Percentiles rank a stretch among this genome's conserved stretches.
These are phyloP conservation scores for Archaeoteleia sp. DNA, from an alignment of 2,888 invertebrate genomes.

Conservation along the genomic window DNA sequence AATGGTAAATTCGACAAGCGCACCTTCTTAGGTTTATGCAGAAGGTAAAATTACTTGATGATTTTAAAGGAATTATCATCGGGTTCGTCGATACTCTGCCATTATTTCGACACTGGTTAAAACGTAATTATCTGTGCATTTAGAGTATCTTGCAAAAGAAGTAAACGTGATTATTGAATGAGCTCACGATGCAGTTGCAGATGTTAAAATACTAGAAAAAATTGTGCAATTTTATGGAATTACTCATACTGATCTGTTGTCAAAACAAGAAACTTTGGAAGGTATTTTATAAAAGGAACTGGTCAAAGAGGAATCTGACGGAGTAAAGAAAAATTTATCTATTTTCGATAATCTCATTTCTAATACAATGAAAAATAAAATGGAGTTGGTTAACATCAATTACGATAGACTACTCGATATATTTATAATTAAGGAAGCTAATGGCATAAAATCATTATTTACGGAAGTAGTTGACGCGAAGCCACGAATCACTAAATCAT, in stretches of 20 bases:
- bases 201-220: not conserved
- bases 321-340: not conserved
- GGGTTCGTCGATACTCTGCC: not conserved
- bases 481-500: not conserved
- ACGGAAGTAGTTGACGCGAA: not conserved
- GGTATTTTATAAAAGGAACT: not conserved
- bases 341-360: not conserved
- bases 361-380: not conserved
- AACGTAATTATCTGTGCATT: not conserved
- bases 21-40: not conserved
- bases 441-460: not conserved
- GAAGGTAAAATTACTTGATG: not conserved
- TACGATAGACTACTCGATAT: not conserved
- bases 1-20: constrained; percentile 1
- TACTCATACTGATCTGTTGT: not conserved
- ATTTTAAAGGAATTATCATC: not conserved
- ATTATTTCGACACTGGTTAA: not conserved
- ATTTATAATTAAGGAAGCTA: not conserved
- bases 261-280: not conserved
- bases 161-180: not conserved
- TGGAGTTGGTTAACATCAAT: not conserved
- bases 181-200: not conserved
- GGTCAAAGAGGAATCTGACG: not conserved
- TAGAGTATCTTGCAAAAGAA: constrained; percentile 1
- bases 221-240: not conserved